Evolutionary conservation across 2,797 vertebrate genomes (phyloP), one percentile per base, ranked within the genome.

Genomic region (Tauraco hartlaubi): DNA sequence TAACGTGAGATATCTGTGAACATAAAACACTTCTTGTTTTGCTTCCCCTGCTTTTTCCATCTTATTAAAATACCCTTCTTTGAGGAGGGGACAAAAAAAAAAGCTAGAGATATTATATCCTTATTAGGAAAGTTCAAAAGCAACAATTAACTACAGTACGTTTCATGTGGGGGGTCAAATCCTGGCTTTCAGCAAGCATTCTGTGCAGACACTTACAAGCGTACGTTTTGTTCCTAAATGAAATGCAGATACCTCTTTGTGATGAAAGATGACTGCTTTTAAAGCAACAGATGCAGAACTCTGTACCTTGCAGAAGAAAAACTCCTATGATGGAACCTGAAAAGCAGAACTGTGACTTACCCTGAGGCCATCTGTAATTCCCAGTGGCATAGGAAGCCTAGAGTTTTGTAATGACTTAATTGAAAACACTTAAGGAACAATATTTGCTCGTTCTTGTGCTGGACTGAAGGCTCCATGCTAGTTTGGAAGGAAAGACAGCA

Each of bases 1-100:
- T 90, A 96, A 96, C 72, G 49, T 87, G 94, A 96, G 92, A 82
- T 92, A 90, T 94, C 90, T 88, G 66, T 88, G 95, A 96, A 93
- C 90, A 94, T 89, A 96, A 96, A 96, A 85, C 71, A 87, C 52
- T 95, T 93, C 52, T 84, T 94, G 78, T 95, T 97, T 95, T 97
- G 44, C 83, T 95, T 89, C 71, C 15, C 63, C 44, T 74, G 37
- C 73, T 95, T 96, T 96, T 97, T 97, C 96, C 95, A 95, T 96
- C 67, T 72, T 88, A 90, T 79, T 92, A 94, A 96, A 96, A 92
- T 85, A 73, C n/a, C 54, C 61, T 33, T 33, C 18, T 62, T 52
- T 6, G 4, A 9, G 21, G 10, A 8, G 7, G 12, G 39, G 39
- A 14, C 12, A 14, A 41, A 41, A 1, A 12, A 49, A 51, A 25